A percentile compares a stretch with the other conserved stretches of the same genome.
Evolutionary conservation across 2,888 invertebrate genomes (phyloP).

Genomic region (Monochamus alternatus): DNA sequence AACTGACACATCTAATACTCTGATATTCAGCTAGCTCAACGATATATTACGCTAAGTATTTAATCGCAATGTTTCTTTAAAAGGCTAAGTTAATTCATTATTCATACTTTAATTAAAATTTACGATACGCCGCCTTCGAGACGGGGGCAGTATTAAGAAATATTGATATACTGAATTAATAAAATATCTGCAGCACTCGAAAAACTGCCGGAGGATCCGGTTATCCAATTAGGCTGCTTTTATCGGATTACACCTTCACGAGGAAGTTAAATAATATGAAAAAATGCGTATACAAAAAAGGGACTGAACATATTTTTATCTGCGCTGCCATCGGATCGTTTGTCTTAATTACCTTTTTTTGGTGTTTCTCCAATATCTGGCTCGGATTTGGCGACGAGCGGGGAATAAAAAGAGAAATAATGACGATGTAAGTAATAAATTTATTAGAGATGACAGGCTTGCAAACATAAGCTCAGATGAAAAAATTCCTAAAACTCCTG

Average conservation of each 20-base stretch:
- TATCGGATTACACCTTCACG: conserved; percentile 9
- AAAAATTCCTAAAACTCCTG: not conserved
- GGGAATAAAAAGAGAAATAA: conserved; percentile 16
- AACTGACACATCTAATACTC: too few species aligned
- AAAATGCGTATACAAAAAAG: conserved; percentile 1
- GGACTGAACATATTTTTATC: conserved; percentile 19
- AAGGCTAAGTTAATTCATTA: too few species aligned
- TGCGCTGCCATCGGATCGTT: conserved; percentile 18
- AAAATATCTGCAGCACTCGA: not conserved
- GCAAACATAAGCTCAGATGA: not conserved
- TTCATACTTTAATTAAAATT: too few species aligned
- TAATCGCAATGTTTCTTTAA: too few species aligned
- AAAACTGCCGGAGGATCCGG: conserved; percentile 25
- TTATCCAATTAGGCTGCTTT: conserved; percentile 9
- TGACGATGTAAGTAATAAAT: conserved; percentile 23
- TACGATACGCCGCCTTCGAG: too few species aligned
- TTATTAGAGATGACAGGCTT: conserved; percentile 21
- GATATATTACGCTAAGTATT: too few species aligned
- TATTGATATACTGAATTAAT: too few species aligned
- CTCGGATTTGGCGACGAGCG: conserved; percentile 12
- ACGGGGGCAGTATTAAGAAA: too few species aligned
- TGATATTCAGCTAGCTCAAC: too few species aligned
- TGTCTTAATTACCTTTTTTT: conserved; percentile 33
- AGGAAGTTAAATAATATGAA: conserved; percentile 18
- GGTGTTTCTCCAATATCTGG: conserved; percentile 29